phyloP scores from a whole-genome alignment of 2,888 invertebrate species.

The Masnerella sp. region DNA sequence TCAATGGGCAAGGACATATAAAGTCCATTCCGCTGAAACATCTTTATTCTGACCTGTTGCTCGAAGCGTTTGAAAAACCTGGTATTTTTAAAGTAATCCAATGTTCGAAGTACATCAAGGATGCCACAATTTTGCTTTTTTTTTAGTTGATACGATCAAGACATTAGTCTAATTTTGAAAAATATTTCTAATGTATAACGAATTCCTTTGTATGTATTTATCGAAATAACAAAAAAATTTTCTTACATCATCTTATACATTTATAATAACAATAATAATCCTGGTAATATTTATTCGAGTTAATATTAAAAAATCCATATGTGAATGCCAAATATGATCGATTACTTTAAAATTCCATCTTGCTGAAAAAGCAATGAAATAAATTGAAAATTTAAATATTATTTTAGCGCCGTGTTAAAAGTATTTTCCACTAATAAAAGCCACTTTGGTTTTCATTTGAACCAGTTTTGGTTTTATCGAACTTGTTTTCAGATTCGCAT shows the following conservation, averaged over 20 bases:
- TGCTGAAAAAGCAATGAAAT: no score
- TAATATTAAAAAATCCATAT: no score
- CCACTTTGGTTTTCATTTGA: slow-evolving; percentile 9
- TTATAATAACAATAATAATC: no score
- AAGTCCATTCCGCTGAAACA: neutral
- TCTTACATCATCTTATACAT: no score
- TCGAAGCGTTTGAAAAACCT: neutral
- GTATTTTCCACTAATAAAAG: neutral
- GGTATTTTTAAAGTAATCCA: neutral
- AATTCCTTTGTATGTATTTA: no score
- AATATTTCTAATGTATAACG: no score
- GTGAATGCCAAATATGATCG: no score
- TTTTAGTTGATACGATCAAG: neutral
- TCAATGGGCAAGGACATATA: neutral
- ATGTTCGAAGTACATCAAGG: neutral
- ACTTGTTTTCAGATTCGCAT: neutral
- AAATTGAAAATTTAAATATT: no score
- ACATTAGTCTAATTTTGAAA: slow-evolving; percentile 2
- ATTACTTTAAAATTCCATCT: no score
- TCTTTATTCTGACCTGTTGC: slow-evolving; percentile 16
- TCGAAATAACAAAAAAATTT: no score
- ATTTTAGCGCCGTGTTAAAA: neutral
- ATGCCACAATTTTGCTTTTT: no score
- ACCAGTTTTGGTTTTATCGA: neutral
- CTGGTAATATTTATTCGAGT: no score